phyloP scores from a whole-genome alignment of 1,140 invertebrate genomes.

The Ptiloglossa arizonensis region DNA sequence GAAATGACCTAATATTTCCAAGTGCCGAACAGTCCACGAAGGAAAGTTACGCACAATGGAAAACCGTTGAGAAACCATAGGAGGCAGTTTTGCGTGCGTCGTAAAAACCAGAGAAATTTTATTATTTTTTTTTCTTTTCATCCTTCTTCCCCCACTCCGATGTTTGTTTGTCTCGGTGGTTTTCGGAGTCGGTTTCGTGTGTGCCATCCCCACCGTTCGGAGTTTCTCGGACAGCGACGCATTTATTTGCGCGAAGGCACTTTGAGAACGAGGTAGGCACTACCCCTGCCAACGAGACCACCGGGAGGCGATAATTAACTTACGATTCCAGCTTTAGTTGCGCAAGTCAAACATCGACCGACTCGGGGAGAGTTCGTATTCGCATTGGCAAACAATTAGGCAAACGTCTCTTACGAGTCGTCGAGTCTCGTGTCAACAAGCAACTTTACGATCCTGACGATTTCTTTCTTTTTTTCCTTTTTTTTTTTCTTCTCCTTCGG shows the following conservation, averaged over 20 bases:
- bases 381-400: constrained; percentile 71
- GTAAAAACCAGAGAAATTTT: too few relatives aligned
- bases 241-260: constrained; percentile 31
- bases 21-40: too few relatives aligned
- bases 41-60: too few relatives aligned
- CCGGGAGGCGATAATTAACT: constrained; percentile 60
- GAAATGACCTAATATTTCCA: too few relatives aligned
- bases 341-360: constrained; percentile 56
- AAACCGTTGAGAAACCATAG: too few relatives aligned
- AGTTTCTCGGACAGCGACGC: constrained; percentile 4
- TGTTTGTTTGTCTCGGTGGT: too few relatives aligned
- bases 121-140: too few relatives aligned
- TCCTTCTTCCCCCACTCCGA: too few relatives aligned
- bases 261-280: constrained; percentile 36
- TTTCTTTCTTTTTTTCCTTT: too few relatives aligned
- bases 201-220: too few relatives aligned
- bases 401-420: constrained; percentile 62
- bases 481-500: background rate
- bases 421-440: constrained; percentile 69
- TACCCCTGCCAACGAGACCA: constrained; percentile 26
- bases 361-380: constrained; percentile 50
- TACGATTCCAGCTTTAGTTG: constrained; percentile 48
- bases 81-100: too few relatives aligned
- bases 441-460: constrained; percentile 27
- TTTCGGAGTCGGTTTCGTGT: too few relatives aligned